phyloP scores from a whole-genome alignment of 2,888 invertebrate species.

The Synanthedon vespiformis region DNA sequence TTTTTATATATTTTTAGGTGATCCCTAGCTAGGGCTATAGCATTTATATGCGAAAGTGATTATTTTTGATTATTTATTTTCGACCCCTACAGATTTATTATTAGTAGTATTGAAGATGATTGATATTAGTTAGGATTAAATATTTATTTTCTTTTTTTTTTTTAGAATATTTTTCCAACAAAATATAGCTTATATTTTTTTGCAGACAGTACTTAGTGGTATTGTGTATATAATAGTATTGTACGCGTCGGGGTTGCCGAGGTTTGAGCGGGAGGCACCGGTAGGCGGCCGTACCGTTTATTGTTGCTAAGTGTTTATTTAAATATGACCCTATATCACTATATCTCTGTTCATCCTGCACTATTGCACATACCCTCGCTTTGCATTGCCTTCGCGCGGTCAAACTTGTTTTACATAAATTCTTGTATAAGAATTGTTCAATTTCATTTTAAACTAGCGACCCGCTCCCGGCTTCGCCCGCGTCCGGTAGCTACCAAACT shows the following conservation, averaged over 20 bases:
- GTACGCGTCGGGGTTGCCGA: slow-evolving; percentile 9
- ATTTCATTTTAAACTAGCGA: no score
- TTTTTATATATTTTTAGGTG: no score
- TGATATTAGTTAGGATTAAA: background rate
- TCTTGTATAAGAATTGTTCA: no score
- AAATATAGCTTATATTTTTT: slow-evolving; percentile 2
- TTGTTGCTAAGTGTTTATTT: slow-evolving; percentile 60
- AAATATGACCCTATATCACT: slow-evolving; percentile 21
- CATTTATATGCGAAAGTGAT: no score
- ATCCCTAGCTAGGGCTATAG: no score
- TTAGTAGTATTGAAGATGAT: no score
- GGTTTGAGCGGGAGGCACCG: slow-evolving; percentile 34
- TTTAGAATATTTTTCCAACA: background rate
- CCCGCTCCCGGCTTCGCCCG: no score
- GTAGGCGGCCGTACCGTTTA: slow-evolving; percentile 19
- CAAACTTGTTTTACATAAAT: no score
- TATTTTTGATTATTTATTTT: no score
- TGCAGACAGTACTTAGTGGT: slow-evolving; percentile 14
- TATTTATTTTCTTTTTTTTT: background rate
- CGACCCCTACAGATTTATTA: no score
- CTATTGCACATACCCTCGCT: background rate
- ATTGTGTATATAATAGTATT: slow-evolving; percentile 5
- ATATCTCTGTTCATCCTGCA: slow-evolving; percentile 19
- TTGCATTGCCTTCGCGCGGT: no score
- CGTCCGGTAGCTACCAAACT: no score